phyloP scores from a whole-genome alignment of 2,797 vertebrate genomes.

The Pseudopleuronectes americanus region DNA sequence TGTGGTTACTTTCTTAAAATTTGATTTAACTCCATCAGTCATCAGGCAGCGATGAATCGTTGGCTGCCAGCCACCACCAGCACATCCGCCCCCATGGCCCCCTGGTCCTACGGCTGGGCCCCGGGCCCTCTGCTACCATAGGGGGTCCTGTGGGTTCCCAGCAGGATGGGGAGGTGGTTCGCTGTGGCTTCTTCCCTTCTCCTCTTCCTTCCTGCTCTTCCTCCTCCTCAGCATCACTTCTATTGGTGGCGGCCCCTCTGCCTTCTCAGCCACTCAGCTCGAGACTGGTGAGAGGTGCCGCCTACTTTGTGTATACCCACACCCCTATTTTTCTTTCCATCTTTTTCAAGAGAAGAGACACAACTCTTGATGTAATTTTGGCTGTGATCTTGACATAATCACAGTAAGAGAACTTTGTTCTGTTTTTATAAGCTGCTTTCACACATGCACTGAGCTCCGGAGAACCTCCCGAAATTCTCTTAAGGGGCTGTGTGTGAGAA shows the following conservation, averaged over 20 bases:
- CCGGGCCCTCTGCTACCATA: constrained; percentile 71
- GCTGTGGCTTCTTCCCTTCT: constrained; percentile 79
- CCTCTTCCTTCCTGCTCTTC: constrained; percentile 75
- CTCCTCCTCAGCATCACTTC: constrained; percentile 70
- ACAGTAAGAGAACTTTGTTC: too few species aligned
- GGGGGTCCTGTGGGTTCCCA: constrained; percentile 69
- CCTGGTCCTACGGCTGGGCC: constrained; percentile 73
- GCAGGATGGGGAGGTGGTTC: constrained; percentile 76
- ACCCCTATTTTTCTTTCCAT: constrained; percentile 20
- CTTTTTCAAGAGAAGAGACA: constrained; percentile 37
- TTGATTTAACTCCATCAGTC: constrained; percentile 74
- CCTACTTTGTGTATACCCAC: constrained; percentile 62
- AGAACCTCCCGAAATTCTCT: too few species aligned
- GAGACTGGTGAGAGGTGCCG: constrained; percentile 86
- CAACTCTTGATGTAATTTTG: constrained; percentile 21
- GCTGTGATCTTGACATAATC: background rate
- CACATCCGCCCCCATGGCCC: constrained; percentile 58
- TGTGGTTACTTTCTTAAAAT: constrained; percentile 36
- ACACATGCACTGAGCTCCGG: too few species aligned
- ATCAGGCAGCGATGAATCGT: constrained; percentile 81
- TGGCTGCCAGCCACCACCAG: constrained; percentile 66
- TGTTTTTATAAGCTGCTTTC: too few species aligned
- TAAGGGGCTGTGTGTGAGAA: too few species aligned
- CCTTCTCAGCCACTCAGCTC: constrained; percentile 83
- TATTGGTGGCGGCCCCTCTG: constrained; percentile 77